A percentile compares a stretch with the other conserved stretches of the same genome.
These are phyloP conservation scores for Columbina picui DNA, from an alignment of 2,113 vertebrate species.

Conservation along the genomic window DNA sequence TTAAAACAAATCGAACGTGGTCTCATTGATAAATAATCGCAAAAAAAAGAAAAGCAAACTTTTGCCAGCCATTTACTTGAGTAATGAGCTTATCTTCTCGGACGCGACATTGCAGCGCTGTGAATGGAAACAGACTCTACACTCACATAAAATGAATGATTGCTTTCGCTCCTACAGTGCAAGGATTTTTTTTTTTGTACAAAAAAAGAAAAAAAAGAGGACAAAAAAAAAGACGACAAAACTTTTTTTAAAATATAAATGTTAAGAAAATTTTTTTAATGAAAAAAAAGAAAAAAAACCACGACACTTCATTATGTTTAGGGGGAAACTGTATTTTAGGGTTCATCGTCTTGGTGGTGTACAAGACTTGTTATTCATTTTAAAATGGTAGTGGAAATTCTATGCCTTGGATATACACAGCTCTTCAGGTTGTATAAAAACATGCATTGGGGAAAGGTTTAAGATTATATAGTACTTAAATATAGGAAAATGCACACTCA, in stretches of 20 bases:
- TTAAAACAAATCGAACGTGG: constrained; percentile 72
- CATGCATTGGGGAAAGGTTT: constrained; percentile 98
- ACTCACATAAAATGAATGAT: constrained; percentile 85
- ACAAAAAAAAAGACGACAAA: constrained; percentile 63
- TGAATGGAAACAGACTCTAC: constrained; percentile 90
- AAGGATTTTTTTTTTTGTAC: constrained; percentile 84
- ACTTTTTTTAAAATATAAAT: constrained; percentile 91
- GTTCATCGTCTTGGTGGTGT: constrained; percentile 95
- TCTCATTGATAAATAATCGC: constrained; percentile 80
- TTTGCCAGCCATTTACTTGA: constrained; percentile 88
- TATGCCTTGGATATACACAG: constrained; percentile 96
- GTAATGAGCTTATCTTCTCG: constrained; percentile 84
- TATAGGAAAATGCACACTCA: constrained; percentile 99
- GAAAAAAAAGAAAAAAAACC: constrained; percentile 57
- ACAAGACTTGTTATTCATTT: constrained; percentile 92
- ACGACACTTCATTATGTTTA: constrained; percentile 90
- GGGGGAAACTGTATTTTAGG: constrained; percentile 94
- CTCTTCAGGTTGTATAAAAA: constrained; percentile 99
- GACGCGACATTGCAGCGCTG: constrained; percentile 85
- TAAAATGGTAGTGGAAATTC: constrained; percentile 90
- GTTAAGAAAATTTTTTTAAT: constrained; percentile 85
- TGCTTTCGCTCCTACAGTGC: constrained; percentile 89
- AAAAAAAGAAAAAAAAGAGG: neutral
- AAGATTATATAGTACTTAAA: constrained; percentile 99
- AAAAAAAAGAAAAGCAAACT: constrained; percentile 48